phyloP scores from a whole-genome alignment of 2,113 vertebrate genomes.

The Calonectris borealis region DNA sequence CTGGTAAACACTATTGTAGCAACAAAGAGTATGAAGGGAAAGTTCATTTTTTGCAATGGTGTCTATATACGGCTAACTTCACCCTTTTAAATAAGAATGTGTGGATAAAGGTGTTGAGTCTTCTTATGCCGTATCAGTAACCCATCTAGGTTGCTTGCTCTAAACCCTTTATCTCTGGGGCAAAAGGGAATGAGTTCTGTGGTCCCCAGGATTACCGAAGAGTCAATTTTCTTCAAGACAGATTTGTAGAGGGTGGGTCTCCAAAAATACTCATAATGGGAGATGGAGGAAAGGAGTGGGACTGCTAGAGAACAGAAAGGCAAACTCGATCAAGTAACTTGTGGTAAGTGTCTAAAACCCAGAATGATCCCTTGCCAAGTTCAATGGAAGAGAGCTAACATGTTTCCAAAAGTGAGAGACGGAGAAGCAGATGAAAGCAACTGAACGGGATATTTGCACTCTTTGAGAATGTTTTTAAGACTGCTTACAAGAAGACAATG shows the following conservation, averaged over 20 bases:
- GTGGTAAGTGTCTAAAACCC: neutral
- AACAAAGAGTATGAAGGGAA: neutral
- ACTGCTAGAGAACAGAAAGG: neutral
- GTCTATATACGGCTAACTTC: neutral
- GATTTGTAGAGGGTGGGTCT: neutral
- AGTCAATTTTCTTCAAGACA: neutral
- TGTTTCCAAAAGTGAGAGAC: neutral
- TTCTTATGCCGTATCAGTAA: neutral
- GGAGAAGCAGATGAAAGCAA: neutral
- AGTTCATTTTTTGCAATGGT: neutral
- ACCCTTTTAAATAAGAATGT: neutral
- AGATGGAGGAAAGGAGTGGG: neutral
- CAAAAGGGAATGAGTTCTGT: neutral
- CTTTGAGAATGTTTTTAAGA: neutral
- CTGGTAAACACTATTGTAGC: neutral
- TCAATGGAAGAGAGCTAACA: neutral
- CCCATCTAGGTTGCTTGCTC: neutral
- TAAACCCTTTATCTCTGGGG: neutral
- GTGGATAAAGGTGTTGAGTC: neutral
- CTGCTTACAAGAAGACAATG: neutral
- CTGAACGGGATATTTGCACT: neutral
- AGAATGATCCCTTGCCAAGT: neutral
- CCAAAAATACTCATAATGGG: neutral
- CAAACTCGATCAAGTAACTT: neutral
- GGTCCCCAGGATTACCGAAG: neutral